Base-by-base conservation (phyloP, 2,113 vertebrate genomes). In the Erinaceus europaeus region DNA sequence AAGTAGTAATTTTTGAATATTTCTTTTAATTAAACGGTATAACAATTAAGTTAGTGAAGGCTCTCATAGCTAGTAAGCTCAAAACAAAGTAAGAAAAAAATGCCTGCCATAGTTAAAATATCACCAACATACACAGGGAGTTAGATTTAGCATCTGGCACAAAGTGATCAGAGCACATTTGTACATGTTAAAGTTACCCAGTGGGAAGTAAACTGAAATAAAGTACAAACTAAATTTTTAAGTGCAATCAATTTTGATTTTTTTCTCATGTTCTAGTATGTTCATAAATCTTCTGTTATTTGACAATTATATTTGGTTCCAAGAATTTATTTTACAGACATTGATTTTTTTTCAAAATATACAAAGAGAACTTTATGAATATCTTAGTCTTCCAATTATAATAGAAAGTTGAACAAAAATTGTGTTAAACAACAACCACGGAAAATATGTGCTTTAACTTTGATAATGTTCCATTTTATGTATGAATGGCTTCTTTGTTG, bases 401-500 rank as follows among this genome's bases (percentile, higher is more conserved):
- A n/a, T n/a, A n/a, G n/a, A n/a, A n/a, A n/a, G n/a, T n/a, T n/a
- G n/a, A n/a, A n/a, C n/a, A n/a, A n/a, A n/a, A n/a, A n/a, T n/a
- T n/a, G n/a, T n/a, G n/a, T n/a, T n/a, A n/a, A n/a, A n/a, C n/a
- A n/a, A n/a, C n/a, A n/a, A n/a, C n/a, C n/a, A n/a, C n/a, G n/a
- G n/a, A n/a, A n/a, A n/a, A n/a, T n/a, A n/a, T n/a, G n/a, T n/a
- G n/a, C n/a, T n/a, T n/a, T n/a, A n/a, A n/a, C n/a, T n/a, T n/a
- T n/a, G n/a, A n/a, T n/a, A n/a, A n/a, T n/a, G n/a, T n/a, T n/a
- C n/a, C n/a, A n/a, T n/a, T n/a, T n/a, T n/a, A n/a, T n/a, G n/a
- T 2, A 72, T 79, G 34, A 92, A 93, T 93, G 40, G 81, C 13
- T 80, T 18, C 61, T 65, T 85, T 93, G 68, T 90, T 93, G 48